Evolutionary conservation across 2,888 invertebrate genomes (phyloP).

Genomic region (Creontiades dilutus): DNA sequence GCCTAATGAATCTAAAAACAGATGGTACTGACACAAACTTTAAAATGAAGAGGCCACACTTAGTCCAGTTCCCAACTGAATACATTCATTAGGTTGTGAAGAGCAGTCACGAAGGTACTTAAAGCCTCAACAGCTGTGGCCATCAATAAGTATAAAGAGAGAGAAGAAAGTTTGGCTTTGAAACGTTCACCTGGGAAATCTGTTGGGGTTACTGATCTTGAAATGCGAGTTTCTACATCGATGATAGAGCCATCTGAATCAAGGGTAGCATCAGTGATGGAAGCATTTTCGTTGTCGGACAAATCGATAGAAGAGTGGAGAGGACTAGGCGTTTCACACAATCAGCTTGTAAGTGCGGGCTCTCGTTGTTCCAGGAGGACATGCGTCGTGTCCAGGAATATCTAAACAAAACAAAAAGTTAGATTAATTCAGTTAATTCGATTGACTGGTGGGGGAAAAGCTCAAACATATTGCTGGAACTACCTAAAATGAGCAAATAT

Average conservation of each 20-base stretch:
- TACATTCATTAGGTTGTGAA: constrained; percentile 76
- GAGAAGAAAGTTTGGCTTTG: constrained; percentile 81
- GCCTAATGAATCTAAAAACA: too few relatives aligned
- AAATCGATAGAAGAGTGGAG: neutral
- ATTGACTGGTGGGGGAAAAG: neutral
- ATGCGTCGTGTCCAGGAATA: constrained; percentile 46
- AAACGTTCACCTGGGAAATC: neutral
- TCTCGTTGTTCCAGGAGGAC: constrained; percentile 9
- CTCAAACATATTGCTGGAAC: neutral
- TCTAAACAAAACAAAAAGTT: neutral
- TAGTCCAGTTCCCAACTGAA: constrained; percentile 74
- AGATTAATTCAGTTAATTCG: neutral
- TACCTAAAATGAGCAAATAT: neutral
- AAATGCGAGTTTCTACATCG: constrained; percentile 13
- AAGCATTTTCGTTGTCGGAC: neutral
- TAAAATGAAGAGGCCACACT: too few relatives aligned
- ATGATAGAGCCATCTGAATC: neutral
- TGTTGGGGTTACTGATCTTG: neutral
- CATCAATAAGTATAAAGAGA: constrained; percentile 82
- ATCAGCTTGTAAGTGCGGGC: constrained; percentile 23
- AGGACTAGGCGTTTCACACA: neutral
- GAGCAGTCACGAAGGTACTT: constrained; percentile 79
- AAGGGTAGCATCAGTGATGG: neutral
- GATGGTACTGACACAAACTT: too few relatives aligned
- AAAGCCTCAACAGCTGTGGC: constrained; percentile 83